Conservation (phyloP, 1,140 invertebrate species). For the Branchinecta lynchi region DNA sequence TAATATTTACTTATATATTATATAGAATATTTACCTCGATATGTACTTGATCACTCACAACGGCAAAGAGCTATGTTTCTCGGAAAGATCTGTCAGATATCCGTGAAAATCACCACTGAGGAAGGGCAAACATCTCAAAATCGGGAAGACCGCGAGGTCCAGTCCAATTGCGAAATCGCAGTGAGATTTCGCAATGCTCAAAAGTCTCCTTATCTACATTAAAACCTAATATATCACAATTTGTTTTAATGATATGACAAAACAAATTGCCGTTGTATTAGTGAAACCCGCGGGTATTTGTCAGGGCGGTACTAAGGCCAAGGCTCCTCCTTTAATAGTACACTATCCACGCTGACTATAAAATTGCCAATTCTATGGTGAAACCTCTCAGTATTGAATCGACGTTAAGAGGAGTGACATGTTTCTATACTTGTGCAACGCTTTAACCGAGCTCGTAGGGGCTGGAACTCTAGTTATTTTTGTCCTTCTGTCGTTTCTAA, state of each 20-base stretch:
- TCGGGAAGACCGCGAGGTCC: conserved; percentile 67
- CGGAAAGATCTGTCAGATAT: conserved; percentile 52
- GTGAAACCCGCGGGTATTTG: too few relatives aligned
- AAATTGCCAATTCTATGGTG: not conserved
- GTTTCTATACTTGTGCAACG: not conserved
- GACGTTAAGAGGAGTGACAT: not conserved
- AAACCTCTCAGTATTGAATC: not conserved
- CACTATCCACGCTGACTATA: not conserved
- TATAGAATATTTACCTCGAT: too few relatives aligned
- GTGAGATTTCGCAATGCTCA: too few relatives aligned
- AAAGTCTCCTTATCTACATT: too few relatives aligned
- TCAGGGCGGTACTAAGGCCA: too few relatives aligned
- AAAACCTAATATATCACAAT: too few relatives aligned
- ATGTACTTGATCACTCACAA: conserved; percentile 74
- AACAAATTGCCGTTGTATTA: too few relatives aligned
- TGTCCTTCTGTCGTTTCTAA: not conserved
- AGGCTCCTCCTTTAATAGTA: too few relatives aligned
- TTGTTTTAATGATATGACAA: too few relatives aligned
- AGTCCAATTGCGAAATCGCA: too few relatives aligned
- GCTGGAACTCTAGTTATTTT: not conserved
- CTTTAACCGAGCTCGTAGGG: not conserved
- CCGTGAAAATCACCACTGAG: conserved; percentile 57
- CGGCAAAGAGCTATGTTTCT: conserved; percentile 61
- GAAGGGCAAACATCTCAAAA: conserved; percentile 64
- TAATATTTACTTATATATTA: too few relatives aligned